Evolutionary conservation across 30 jellyfish, hydroid and myxozoan species (phyloP), one percentile per base, ranked within the genome.

Genomic region (Hydractinia symbiolongicarpus): DNA sequence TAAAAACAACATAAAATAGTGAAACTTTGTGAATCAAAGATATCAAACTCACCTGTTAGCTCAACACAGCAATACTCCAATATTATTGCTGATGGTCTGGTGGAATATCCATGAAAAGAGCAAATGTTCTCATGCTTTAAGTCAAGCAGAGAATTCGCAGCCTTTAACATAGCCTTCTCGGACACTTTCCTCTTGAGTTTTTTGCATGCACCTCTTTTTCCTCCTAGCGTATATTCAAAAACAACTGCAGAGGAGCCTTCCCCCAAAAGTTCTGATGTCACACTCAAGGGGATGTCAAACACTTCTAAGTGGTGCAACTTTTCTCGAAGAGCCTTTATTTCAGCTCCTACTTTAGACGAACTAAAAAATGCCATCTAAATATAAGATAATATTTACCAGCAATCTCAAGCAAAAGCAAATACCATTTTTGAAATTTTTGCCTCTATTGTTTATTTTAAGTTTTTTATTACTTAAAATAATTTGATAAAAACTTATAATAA

Each of bases 211-310:
- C 68, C n/a, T 57, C 13, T 10, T n/a, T 57, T 57, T 57, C 68
- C 68, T 57, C 68, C n/a, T 57, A 57, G 68, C 13, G 10, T n/a
- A 57, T 57, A 57, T 57, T 57, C 68, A 57, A 57, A 57, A 10
- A 57, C 68, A 10, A 57, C 68, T 57, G 68, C 68, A 57, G 68
- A 57, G 10, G 68, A 57, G 10, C 68, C 68, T 57, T 57, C 68
- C n/a, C 68, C 68, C 10, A 57, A 9, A 9, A 57, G 10, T 57
- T 57, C n/a, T 9, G 68, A 9, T 9, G 10, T 10, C 10, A 57
- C 68, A 57, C n/a, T 57, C n/a, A 57, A n/a, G 10, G 68, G 68
- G n/a, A 57, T 57, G 68, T 57, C 68, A 57, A 57, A 57, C 68
- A 57, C 68, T 57, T 57, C 68, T 57, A 57, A 57, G 68, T 57